A percentile compares a stretch with the other conserved stretches of the same genome.
Conservation (phyloP, 2,797 vertebrate genomes). For the Nasua narica region DNA sequence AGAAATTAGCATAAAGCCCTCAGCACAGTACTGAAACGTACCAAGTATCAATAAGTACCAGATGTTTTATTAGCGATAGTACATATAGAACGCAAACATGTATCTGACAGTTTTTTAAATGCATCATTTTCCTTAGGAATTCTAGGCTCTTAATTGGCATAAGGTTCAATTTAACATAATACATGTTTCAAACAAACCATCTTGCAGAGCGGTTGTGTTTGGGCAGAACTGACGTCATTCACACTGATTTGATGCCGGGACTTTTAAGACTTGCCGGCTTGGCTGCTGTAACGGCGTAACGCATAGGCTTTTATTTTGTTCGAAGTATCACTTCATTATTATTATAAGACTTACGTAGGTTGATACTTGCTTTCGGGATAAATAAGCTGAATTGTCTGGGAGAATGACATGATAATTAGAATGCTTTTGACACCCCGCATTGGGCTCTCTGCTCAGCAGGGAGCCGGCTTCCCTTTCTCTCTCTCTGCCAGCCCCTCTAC, state of each 20-base stretch:
- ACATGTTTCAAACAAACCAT: background rate
- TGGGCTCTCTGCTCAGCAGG: too few species aligned
- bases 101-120: conserved; percentile 1
- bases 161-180: background rate
- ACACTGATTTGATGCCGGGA: background rate
- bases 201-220: background rate
- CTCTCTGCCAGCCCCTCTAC: too few species aligned
- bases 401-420: background rate
- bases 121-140: background rate
- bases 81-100: background rate
- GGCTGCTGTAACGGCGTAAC: background rate
- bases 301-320: conserved; percentile 15
- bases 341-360: background rate
- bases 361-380: background rate
- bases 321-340: background rate
- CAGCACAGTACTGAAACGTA: background rate
- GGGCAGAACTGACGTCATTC: conserved; percentile 25
- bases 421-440: too few species aligned
- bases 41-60: background rate
- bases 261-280: conserved; percentile 22
- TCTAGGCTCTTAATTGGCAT: conserved; percentile 32
- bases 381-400: conserved; percentile 18
- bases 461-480: too few species aligned
- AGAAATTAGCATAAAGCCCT: background rate
- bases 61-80: background rate